Base-by-base conservation (phyloP, 2,113 vertebrate species). In the Fukomys damarensis region DNA sequence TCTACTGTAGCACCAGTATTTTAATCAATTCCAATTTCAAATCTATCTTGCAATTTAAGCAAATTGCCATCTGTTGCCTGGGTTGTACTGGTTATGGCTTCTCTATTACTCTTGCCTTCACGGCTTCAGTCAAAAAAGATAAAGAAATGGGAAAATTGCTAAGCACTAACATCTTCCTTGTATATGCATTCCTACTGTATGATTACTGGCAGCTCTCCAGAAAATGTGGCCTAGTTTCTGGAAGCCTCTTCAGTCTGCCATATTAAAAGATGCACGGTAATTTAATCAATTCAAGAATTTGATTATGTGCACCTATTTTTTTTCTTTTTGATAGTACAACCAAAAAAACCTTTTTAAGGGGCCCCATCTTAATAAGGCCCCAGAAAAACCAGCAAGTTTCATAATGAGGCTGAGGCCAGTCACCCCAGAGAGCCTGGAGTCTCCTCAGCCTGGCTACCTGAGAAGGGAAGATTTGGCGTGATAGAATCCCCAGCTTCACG, bases 11-110 rank as follows among this genome's bases (percentile, higher is more conserved):
- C 65, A 93, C 66, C 6, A 89, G 93, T 52, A 92, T 94, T 95
- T 96, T 95, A 93, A 97, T 97, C 95, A 88, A 74, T 93, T 93
- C 86, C 70, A 59, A 96, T 95, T 97, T 93, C 94, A 97, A 93
- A 97, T 95, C 77, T 49, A 95, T 96, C 92, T 96, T 94, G 72
- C 95, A 93, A 66, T 97, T 95, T 86, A 96, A 97, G 90, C 82
- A 95, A 94, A 97, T 86, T 97, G 76, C 88, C 94, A 95, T 95
- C 94, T 96, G 88, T 89, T 93, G 79, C 92, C 76, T 13, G 52
- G 46, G 81, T 92, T 83, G 54, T 90, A 38, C 63, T 83, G 58
- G 63, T 68, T 87, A 80, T 49, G 12, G 41, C 43, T 95, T 96
- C 38, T 8, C 38, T 46, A 74, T 89, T 68, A 83, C 93, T 54